Conservation (phyloP, 2,888 invertebrate species). For the Calameuta idolon region DNA sequence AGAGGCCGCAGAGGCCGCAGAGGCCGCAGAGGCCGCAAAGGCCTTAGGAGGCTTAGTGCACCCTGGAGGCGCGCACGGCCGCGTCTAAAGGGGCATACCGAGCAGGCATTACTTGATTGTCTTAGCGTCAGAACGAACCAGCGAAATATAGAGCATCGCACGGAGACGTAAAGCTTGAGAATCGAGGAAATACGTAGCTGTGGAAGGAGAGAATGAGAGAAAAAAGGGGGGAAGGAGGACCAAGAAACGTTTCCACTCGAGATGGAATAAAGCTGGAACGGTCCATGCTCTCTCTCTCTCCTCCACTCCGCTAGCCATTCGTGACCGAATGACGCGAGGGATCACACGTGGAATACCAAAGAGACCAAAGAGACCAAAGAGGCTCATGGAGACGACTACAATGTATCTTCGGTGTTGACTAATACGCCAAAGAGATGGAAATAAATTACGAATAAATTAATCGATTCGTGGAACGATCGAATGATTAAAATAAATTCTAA, state of each 20-base stretch:
- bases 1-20: conserved; percentile 15
- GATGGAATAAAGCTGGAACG: conserved; percentile 13
- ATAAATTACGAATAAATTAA: no score
- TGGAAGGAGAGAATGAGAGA: conserved; percentile 1
- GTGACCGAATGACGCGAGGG: conserved; percentile 36
- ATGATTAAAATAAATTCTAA: no score
- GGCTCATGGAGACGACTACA: no score
- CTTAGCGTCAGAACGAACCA: conserved; percentile 28
- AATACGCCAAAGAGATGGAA: no score
- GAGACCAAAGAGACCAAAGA: conserved; percentile 26
- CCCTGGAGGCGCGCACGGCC: conserved; percentile 55
- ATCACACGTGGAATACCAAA: conserved; percentile 42
- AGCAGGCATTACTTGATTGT: conserved; percentile 66
- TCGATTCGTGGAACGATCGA: no score
- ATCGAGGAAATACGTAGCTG: no score
- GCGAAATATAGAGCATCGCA: conserved; percentile 4
- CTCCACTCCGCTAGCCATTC: neutral
- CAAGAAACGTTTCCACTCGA: conserved; percentile 20
- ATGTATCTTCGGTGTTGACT: no score
- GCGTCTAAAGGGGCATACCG: conserved; percentile 58
- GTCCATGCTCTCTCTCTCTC: conserved; percentile 20
- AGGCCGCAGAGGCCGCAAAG: no score
- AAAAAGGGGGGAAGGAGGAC: conserved; percentile 9
- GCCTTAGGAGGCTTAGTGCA: conserved; percentile 46
- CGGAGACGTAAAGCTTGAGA: no score